These are phyloP conservation scores for Siniperca chuatsi DNA, from an alignment of 2,113 vertebrate species.

Conservation along the genomic window DNA sequence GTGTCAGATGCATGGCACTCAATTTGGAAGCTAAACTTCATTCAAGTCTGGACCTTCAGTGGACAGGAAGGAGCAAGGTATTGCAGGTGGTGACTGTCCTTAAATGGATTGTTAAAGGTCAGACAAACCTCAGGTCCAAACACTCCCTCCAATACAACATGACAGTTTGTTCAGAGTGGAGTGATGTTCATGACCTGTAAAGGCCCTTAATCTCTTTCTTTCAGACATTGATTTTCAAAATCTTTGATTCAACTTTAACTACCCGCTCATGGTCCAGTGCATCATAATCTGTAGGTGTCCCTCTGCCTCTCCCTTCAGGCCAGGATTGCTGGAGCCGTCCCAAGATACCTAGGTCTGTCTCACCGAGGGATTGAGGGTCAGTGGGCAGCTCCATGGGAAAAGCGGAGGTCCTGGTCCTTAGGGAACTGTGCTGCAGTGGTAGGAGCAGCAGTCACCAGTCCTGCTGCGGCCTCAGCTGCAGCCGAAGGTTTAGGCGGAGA, in stretches of 20 bases:
- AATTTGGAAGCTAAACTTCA: constrained; percentile 38
- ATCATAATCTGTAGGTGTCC: constrained; percentile 82
- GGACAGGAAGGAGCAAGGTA: constrained; percentile 20
- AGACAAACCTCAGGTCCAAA: background rate
- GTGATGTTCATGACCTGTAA: constrained; percentile 35
- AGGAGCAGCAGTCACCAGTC: constrained; percentile 46
- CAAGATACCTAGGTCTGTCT: constrained; percentile 69
- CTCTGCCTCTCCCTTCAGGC: constrained; percentile 39
- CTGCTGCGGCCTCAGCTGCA: constrained; percentile 60
- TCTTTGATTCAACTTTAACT: constrained; percentile 57
- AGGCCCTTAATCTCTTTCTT: constrained; percentile 69
- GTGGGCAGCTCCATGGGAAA: constrained; percentile 88
- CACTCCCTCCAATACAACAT: background rate
- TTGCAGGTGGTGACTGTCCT: constrained; percentile 14
- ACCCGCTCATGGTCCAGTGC: constrained; percentile 76
- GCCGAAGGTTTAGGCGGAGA: constrained; percentile 63
- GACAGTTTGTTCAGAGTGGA: constrained; percentile 15
- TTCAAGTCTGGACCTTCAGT: constrained; percentile 35
- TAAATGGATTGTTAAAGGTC: constrained; percentile 1
- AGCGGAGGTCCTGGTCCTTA: constrained; percentile 97
- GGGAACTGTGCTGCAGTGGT: constrained; percentile 86
- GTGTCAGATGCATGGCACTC: constrained; percentile 49
- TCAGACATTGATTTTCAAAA: constrained; percentile 71
- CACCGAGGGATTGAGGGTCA: constrained; percentile 74
- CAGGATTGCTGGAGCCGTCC: constrained; percentile 79